Conservation (phyloP, 1,140 invertebrate genomes). For the Apis cerana region DNA sequence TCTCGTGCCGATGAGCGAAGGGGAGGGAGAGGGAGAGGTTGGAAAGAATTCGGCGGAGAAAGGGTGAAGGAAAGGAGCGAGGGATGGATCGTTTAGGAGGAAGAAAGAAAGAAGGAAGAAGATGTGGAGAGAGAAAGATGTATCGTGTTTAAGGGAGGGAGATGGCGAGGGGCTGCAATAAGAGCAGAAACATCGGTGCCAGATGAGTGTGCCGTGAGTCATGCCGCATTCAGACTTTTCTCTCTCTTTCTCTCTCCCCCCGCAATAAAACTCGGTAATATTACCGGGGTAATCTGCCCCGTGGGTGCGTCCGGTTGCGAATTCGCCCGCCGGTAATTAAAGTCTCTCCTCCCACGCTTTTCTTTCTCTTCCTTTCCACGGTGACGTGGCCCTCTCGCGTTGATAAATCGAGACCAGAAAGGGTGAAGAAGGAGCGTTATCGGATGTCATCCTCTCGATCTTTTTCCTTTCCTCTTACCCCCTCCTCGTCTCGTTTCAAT, state of each 20-base stretch:
- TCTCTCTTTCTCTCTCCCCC: not conserved
- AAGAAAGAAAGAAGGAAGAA: too few relatives aligned
- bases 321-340: constrained; percentile 61
- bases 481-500: not conserved
- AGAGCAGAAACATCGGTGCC: constrained; percentile 64
- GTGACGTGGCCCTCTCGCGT: not conserved
- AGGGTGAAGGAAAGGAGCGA: not conserved
- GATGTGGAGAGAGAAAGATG: constrained; percentile 46
- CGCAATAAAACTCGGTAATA: constrained; percentile 70
- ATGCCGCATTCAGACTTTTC: constrained; percentile 54
- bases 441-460: not conserved
- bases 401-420: constrained; percentile 39
- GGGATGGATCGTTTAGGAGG: not conserved
- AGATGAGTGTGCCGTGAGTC: constrained; percentile 69
- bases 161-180: constrained; percentile 52
- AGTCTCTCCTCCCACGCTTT: constrained; percentile 41
- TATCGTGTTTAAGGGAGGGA: constrained; percentile 16
- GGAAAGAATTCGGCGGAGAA: not conserved
- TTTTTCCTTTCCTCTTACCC: too few relatives aligned
- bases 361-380: not conserved
- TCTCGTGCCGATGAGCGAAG: too few relatives aligned
- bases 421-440: not conserved
- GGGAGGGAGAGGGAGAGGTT: not conserved
- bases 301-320: constrained; percentile 67
- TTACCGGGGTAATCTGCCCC: constrained; percentile 67